phyloP scores from a whole-genome alignment of 2,113 vertebrate genomes.

The Ploceus nigricollis region DNA sequence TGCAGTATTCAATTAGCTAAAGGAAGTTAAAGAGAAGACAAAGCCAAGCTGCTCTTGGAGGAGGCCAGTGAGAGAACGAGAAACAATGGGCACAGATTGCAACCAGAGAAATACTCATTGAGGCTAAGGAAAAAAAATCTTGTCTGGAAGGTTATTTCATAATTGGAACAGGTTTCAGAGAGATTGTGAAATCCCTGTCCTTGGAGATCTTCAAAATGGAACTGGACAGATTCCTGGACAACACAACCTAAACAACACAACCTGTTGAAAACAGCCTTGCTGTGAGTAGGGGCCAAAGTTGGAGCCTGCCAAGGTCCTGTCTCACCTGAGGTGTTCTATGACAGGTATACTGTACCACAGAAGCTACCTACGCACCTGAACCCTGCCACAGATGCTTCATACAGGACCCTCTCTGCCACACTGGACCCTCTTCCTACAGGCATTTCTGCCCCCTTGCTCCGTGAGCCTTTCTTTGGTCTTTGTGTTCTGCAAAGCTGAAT shows the following conservation, averaged over 20 bases:
- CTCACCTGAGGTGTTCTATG: neutral
- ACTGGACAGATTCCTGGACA: neutral
- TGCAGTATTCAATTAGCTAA: neutral
- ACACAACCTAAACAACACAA: neutral
- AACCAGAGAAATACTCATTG: neutral
- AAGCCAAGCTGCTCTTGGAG: neutral
- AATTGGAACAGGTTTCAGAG: neutral
- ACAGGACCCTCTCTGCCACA: neutral
- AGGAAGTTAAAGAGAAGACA: neutral
- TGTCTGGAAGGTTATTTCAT: neutral
- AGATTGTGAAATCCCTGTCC: neutral
- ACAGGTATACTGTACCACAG: neutral
- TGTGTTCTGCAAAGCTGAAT: neutral
- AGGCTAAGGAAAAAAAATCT: neutral
- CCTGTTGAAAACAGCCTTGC: neutral
- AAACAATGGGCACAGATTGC: neutral
- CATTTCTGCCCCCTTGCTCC: neutral
- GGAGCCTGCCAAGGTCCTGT: neutral
- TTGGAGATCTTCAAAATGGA: neutral
- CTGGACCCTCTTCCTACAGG: neutral
- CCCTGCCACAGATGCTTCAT: neutral
- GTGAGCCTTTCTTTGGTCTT: neutral
- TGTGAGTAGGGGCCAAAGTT: neutral
- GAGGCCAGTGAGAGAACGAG: neutral
- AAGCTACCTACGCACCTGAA: neutral